Conservation (phyloP, 2,888 invertebrate species). For the Campoplex nolae region DNA sequence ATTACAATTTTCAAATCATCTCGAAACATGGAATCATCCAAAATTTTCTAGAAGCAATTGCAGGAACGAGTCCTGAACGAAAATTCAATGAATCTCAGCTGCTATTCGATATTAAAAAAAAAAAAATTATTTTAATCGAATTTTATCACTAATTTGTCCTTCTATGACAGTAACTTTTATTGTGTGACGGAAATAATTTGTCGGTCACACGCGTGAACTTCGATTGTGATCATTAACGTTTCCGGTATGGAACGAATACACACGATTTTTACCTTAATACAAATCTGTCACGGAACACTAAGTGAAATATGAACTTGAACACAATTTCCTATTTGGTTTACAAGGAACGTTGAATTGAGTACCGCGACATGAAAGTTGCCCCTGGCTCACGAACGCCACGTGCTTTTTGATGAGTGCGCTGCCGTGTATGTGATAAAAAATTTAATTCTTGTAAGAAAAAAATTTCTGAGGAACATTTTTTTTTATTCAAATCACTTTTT, state of each 20-base stretch:
- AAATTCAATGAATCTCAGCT: neutral
- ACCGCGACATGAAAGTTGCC: neutral
- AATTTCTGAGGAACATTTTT: neutral
- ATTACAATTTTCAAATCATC: neutral
- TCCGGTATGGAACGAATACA: neutral
- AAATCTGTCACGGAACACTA: neutral
- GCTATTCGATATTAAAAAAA: neutral
- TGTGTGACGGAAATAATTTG: neutral
- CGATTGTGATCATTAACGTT: neutral
- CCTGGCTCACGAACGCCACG: conserved; percentile 6
- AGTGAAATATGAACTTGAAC: conserved; percentile 1
- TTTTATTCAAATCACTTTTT: neutral
- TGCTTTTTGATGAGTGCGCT: neutral
- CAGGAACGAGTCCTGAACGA: neutral
- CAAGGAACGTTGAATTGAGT: neutral
- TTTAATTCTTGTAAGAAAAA: neutral
- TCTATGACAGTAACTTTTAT: neutral
- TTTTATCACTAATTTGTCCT: neutral
- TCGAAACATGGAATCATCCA: neutral
- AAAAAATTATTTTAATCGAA: neutral
- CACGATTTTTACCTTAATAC: conserved; percentile 8
- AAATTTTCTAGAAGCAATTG: too few species aligned
- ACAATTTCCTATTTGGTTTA: neutral
- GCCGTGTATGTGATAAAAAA: neutral
- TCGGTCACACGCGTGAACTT: neutral